Evolutionary conservation across 2,113 vertebrate genomes (phyloP).

Genomic region (Anser cygnoides): DNA sequence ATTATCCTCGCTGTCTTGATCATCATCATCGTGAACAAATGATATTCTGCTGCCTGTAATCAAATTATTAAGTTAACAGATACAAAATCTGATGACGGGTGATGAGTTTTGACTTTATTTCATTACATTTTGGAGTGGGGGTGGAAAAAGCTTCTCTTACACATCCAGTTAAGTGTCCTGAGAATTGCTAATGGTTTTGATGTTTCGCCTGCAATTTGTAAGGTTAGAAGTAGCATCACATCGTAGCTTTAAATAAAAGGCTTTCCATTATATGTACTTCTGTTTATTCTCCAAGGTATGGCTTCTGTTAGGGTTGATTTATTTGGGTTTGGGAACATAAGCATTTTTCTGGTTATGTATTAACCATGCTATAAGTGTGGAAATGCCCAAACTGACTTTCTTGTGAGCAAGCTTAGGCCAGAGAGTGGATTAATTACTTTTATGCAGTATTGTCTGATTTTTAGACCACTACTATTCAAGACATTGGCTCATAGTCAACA

Average conservation of each 20-base stretch:
- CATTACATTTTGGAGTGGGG: not conserved
- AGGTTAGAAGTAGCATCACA: not conserved
- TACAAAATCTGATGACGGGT: not conserved
- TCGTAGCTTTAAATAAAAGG: not conserved
- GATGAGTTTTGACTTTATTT: not conserved
- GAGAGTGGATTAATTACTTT: not conserved
- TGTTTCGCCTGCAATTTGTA: not conserved
- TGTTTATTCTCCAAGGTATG: not conserved
- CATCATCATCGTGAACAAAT: conserved; percentile 19
- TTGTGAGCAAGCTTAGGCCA: not conserved
- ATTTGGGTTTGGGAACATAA: not conserved
- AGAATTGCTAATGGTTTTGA: not conserved
- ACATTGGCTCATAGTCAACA: not conserved
- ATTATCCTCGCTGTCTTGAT: conserved; percentile 47
- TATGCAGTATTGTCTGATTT: not conserved
- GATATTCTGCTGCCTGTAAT: conserved; percentile 51
- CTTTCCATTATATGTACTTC: not conserved
- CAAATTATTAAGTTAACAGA: conserved; percentile 10
- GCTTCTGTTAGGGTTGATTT: not conserved
- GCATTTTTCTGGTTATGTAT: not conserved
- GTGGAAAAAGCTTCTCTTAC: not conserved
- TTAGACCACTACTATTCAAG: not conserved
- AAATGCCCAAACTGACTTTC: not conserved
- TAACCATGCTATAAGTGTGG: not conserved
- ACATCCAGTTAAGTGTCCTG: not conserved